These are phyloP conservation scores for Phaedon cochleariae DNA, from an alignment of 2,888 invertebrate species.

Conservation along the genomic window DNA sequence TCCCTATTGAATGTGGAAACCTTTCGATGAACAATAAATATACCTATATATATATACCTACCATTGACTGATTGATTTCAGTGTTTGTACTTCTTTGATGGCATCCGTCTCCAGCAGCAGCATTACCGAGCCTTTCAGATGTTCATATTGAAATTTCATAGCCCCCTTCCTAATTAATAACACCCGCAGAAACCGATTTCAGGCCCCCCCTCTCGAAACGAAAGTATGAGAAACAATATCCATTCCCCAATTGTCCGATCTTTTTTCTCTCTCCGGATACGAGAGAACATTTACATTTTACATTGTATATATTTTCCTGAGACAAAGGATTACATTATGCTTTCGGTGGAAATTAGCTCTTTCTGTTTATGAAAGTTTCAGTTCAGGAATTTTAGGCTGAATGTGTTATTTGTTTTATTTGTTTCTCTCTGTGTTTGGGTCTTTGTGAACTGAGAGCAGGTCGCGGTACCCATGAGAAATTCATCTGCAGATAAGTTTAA, in stretches of 20 bases:
- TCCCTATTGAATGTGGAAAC: too few species aligned
- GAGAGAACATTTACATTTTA: not conserved
- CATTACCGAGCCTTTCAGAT: not conserved
- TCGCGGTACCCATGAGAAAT: not conserved
- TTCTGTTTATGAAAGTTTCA: not conserved
- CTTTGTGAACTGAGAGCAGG: not conserved
- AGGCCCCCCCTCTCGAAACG: not conserved
- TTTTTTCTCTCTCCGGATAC: not conserved
- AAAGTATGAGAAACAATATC: not conserved
- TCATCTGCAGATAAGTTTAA: not conserved
- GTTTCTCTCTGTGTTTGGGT: constrained; percentile 1
- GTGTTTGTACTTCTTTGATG: not conserved
- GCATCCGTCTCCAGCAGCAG: not conserved
- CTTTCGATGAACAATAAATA: not conserved
- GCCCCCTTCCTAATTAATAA: not conserved
- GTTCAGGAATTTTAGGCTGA: not conserved
- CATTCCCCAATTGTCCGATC: not conserved
- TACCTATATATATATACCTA: too few species aligned
- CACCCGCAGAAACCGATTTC: not conserved
- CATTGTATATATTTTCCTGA: not conserved
- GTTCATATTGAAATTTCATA: not conserved
- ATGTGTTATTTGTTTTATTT: not conserved
- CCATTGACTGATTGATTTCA: not conserved
- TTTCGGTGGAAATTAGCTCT: not conserved
- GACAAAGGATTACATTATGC: not conserved